Percentiles rank a stretch among this genome's conserved stretches.
Conservation (phyloP, 2,113 vertebrate genomes). For the Rallus limicola region DNA sequence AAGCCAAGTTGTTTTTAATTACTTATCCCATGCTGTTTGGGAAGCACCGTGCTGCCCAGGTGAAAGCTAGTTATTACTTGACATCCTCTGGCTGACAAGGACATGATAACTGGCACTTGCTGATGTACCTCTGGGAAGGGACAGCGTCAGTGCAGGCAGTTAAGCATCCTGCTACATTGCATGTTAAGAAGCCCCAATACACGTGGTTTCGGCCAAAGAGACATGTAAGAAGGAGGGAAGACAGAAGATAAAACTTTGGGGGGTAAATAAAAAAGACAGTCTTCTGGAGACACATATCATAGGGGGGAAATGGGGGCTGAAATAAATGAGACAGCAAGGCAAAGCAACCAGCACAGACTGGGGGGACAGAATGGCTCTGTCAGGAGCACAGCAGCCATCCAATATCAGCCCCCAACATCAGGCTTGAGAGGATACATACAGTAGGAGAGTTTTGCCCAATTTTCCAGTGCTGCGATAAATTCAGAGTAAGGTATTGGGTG, state of each 20-base stretch:
- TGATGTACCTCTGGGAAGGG: background rate
- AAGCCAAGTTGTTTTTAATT: background rate
- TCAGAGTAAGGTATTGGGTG: background rate
- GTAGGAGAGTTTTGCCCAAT: background rate
- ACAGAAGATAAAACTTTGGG: background rate
- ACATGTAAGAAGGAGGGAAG: background rate
- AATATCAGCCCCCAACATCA: background rate
- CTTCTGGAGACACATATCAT: background rate
- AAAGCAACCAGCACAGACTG: background rate
- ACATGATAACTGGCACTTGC: background rate
- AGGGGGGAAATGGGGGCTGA: background rate
- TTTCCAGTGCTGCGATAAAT: background rate
- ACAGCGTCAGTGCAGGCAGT: background rate
- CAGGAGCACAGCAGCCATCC: background rate
- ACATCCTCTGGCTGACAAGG: background rate
- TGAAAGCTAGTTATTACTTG: background rate
- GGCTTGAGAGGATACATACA: background rate
- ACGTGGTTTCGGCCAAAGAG: background rate
- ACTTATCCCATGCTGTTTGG: background rate
- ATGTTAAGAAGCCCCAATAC: background rate
- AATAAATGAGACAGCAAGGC: background rate
- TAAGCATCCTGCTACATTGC: background rate
- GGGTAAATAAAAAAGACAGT: background rate
- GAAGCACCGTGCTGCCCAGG: background rate
- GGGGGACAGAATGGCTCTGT: background rate